Conservation (phyloP, 2,888 invertebrate species). For the Drosophila algonquin region DNA sequence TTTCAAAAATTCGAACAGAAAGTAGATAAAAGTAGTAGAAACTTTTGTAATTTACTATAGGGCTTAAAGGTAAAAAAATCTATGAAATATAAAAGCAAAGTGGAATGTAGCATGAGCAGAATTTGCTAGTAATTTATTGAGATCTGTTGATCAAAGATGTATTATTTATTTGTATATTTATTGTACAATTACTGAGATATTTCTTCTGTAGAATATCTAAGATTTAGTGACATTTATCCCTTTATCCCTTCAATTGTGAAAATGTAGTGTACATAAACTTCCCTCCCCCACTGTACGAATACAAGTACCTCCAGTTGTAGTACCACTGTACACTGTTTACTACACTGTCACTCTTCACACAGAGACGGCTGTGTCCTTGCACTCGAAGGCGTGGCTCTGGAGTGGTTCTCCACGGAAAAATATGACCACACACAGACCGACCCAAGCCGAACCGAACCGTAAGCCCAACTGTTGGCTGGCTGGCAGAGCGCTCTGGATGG, state of each 20-base stretch:
- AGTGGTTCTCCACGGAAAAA: not conserved
- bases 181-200: not conserved
- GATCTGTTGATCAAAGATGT: not conserved
- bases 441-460: not conserved
- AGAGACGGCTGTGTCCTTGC: not conserved
- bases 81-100: not conserved
- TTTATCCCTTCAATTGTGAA: too few relatives aligned
- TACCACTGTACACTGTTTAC: too few relatives aligned
- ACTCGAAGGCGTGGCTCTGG: not conserved
- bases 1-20: not conserved
- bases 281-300: conserved; percentile 8
- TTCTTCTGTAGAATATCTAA: too few relatives aligned
- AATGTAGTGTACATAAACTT: conserved; percentile 16
- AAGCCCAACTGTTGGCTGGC: conserved; percentile 8
- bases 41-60: too few relatives aligned
- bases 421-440: conserved; percentile 20
- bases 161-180: too few relatives aligned
- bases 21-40: not conserved
- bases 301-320: too few relatives aligned
- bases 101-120: too few relatives aligned
- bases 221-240: not conserved
- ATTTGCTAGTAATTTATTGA: not conserved
- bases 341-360: not conserved
- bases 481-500: conserved; percentile 1
- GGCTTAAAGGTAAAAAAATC: not conserved